Conservation (phyloP, 2,888 invertebrate genomes). For the Ganaspis brasiliensis region DNA sequence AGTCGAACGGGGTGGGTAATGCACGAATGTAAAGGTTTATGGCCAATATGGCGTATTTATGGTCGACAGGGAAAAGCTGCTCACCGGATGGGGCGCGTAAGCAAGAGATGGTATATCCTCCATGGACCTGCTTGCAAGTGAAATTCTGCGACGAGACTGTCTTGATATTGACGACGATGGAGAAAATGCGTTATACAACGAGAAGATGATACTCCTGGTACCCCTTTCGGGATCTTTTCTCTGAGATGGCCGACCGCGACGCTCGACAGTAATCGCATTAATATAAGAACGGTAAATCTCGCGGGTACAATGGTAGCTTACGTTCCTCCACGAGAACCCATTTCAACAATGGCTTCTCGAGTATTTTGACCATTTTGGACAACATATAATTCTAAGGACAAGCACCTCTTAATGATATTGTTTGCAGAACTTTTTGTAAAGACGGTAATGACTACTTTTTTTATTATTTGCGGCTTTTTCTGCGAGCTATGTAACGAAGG, state of each 20-base stretch:
- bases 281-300: slow-evolving; percentile 76
- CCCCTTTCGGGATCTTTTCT: slow-evolving; percentile 59
- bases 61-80: slow-evolving; percentile 69
- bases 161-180: slow-evolving; percentile 59
- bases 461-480: too few relatives aligned
- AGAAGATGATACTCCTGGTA: slow-evolving; percentile 58
- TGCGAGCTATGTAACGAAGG: too few relatives aligned
- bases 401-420: background rate
- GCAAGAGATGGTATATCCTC: slow-evolving; percentile 53
- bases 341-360: slow-evolving; percentile 57
- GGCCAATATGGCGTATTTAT: slow-evolving; percentile 78
- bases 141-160: slow-evolving; percentile 45
- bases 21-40: slow-evolving; percentile 78
- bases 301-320: slow-evolving; percentile 68
- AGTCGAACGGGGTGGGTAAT: slow-evolving; percentile 71
- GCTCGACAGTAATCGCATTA: slow-evolving; percentile 74
- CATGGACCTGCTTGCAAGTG: slow-evolving; percentile 45
- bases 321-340: slow-evolving; percentile 54
- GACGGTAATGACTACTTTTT: too few relatives aligned
- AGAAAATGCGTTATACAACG: slow-evolving; percentile 55
- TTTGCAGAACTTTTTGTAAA: background rate
- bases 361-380: slow-evolving; percentile 45
- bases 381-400: slow-evolving; percentile 19
- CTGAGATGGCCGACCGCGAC: slow-evolving; percentile 58
- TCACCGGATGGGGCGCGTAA: slow-evolving; percentile 46